Evolutionary conservation across 2,888 invertebrate species (phyloP), one percentile per base, ranked within the genome.

Genomic region (Deladenus siricidicola): DNA sequence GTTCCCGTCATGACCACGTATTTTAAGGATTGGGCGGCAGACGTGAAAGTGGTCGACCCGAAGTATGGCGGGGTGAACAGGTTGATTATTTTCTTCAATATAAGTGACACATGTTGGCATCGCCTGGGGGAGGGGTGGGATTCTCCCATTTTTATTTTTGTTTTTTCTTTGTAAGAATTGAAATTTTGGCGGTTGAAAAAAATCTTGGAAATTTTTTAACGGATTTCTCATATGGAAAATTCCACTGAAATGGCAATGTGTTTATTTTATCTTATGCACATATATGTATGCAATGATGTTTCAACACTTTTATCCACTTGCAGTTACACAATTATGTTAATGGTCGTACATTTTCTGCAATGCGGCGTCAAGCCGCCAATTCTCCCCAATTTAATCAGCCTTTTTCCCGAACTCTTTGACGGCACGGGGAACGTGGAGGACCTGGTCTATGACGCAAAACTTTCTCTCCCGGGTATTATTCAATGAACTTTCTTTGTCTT

Each of bases 311-410:
- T n/a, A 6, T n/a, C 42, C n/a, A 34, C 34, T 6, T 53, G n/a
- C 10, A 74, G 74, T 51, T 76, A 77, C 56, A 70, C 74, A 1
- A 53, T 78, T 4, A 70, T 70, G 26, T 64, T 75, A n/a, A 70
- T 78, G 45, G 64, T 76, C 8, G 24, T 78, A 1, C 77, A 78
- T 51, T 78, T 62, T 48, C 65, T 78, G 10, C 77, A 78, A 57
- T 74, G 73, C 53, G 74, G 69, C 29, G 70, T 71, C 6, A 23
- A 56, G 1, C 76, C 75, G 3, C 72, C 76, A 0, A 67, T 77
- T 4, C 64, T 77, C 42, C 77, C 77, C 4, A 76, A 77, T 61
- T 56, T 76, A n/a, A 58, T 58, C 26, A 29, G 57, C 8, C 43
- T 72, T 6, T 69, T 52, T 34, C 70, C 71, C 14, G 21, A 52